Evolutionary conservation across 2,797 vertebrate genomes (phyloP).

Genomic region (Gastrophryne carolinensis): DNA sequence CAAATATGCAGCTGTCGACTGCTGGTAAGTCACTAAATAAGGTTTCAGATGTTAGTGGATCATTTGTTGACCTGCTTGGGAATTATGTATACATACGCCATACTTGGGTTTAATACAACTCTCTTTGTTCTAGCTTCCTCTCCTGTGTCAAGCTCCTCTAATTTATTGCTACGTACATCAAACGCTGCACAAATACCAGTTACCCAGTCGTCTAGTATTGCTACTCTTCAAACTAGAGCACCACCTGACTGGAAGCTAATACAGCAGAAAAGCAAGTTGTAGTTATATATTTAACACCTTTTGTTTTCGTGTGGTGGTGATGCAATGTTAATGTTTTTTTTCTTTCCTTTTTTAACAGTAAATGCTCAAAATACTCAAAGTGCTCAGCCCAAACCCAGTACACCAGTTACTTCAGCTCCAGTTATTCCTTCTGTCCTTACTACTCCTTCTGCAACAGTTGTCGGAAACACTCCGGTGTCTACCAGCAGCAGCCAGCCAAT

Average conservation of each 20-base stretch:
- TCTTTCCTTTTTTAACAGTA: slow-evolving; percentile 51
- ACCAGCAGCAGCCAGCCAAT: slow-evolving; percentile 77
- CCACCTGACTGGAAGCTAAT: slow-evolving; percentile 49
- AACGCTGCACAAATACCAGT: slow-evolving; percentile 20
- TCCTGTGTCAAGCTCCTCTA: slow-evolving; percentile 8
- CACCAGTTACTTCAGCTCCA: slow-evolving; percentile 62
- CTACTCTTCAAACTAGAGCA: slow-evolving; percentile 9
- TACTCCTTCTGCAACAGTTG: slow-evolving; percentile 70
- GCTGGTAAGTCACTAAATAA: slow-evolving; percentile 62
- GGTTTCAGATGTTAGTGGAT: background rate
- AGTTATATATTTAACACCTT: background rate
- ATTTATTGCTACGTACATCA: slow-evolving; percentile 18
- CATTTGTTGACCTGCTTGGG: no score
- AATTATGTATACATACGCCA: no score
- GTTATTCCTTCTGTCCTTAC: slow-evolving; percentile 72
- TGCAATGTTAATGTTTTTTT: background rate
- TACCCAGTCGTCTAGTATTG: slow-evolving; percentile 28
- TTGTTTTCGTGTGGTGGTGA: background rate
- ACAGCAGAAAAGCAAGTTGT: slow-evolving; percentile 40
- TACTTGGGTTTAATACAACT: no score
- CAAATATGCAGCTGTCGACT: slow-evolving; percentile 64
- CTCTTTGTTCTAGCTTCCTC: background rate
- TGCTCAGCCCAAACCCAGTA: slow-evolving; percentile 65
- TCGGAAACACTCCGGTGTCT: slow-evolving; percentile 76
- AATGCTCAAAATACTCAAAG: slow-evolving; percentile 64